Conservation (phyloP, 2,113 vertebrate genomes). For the Caloenas nicobarica region DNA sequence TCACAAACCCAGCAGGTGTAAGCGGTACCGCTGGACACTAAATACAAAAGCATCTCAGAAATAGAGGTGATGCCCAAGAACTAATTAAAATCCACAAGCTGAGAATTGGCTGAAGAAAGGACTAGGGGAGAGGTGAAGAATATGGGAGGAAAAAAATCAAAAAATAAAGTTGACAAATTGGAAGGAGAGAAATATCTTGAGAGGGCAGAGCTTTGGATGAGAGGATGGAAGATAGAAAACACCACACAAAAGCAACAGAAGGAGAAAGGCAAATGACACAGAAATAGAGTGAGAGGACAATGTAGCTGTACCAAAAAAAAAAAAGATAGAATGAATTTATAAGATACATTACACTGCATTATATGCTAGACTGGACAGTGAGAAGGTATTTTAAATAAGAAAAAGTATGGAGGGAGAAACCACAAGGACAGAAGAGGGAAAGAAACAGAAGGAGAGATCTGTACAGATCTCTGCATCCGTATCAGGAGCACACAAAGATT, state of each 20-base stretch:
- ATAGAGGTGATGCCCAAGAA: background rate
- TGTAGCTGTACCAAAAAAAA: background rate
- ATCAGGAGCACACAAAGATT: background rate
- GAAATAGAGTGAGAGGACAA: background rate
- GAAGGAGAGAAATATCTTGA: background rate
- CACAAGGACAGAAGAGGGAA: background rate
- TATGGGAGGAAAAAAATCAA: background rate
- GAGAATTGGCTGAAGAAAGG: background rate
- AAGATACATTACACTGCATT: background rate
- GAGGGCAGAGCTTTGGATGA: background rate
- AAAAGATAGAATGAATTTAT: background rate
- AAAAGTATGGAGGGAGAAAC: background rate
- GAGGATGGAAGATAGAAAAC: background rate
- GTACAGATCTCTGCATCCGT: accelerated
- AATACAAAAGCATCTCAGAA: background rate
- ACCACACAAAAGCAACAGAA: background rate
- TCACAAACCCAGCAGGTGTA: background rate
- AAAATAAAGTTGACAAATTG: background rate
- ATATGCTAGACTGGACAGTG: background rate
- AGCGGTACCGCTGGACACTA: background rate
- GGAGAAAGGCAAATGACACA: background rate
- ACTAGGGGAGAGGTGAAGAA: background rate
- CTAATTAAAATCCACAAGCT: background rate
- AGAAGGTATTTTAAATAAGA: background rate
- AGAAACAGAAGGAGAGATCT: background rate